A percentile compares a stretch with the other conserved stretches of the same genome.
phyloP scores from a whole-genome alignment of 2,888 invertebrate species.

The Fissipunctia ypsillon region DNA sequence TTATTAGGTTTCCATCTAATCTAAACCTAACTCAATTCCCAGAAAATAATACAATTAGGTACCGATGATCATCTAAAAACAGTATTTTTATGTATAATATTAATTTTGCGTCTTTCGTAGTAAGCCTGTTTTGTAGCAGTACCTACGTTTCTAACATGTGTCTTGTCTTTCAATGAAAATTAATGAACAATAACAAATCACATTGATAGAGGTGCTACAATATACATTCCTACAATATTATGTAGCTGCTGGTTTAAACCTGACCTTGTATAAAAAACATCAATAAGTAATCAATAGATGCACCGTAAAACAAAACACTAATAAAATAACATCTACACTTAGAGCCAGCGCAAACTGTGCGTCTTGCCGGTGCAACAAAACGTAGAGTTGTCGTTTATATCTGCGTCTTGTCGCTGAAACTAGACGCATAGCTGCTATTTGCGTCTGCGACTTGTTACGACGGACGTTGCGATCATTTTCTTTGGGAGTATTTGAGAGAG shows the following conservation, averaged over 20 bases:
- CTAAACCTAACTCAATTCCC: constrained; percentile 33
- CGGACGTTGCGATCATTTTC: too few relatives aligned
- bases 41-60: constrained; percentile 34
- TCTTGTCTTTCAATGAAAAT: too few relatives aligned
- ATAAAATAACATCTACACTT: neutral
- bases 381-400: too few relatives aligned
- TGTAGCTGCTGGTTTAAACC: neutral
- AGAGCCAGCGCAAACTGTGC: too few relatives aligned
- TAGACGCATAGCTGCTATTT: too few relatives aligned
- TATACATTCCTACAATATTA: too few relatives aligned
- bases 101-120: neutral
- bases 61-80: constrained; percentile 21
- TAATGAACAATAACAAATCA: too few relatives aligned
- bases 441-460: too few relatives aligned
- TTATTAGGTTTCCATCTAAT: constrained; percentile 54
- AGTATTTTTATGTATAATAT: neutral
- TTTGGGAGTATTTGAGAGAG: too few relatives aligned
- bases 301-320: constrained; percentile 9
- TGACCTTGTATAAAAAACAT: constrained; percentile 16
- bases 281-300: neutral
- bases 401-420: too few relatives aligned
- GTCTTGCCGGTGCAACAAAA: too few relatives aligned
- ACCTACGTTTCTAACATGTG: neutral
- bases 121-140: constrained; percentile 8
- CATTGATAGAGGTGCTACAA: neutral